A percentile compares a stretch with the other conserved stretches of the same genome.
Evolutionary conservation across 2,888 invertebrate genomes (phyloP).

Genomic region (Nycteola revayana): DNA sequence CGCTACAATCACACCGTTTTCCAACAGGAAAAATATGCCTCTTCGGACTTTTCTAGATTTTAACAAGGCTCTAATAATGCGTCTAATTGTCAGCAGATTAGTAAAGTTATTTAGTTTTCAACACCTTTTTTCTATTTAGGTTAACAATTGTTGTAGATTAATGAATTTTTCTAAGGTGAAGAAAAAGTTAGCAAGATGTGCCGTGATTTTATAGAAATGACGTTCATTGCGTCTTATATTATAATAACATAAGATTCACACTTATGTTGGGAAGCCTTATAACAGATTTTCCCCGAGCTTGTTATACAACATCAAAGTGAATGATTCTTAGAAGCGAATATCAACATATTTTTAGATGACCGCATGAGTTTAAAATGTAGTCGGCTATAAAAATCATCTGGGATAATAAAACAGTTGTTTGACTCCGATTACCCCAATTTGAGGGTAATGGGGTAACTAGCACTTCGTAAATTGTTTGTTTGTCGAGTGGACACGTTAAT

Average conservation of each 20-base stretch:
- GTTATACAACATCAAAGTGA: slow-evolving; percentile 24
- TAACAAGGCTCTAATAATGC: too few relatives aligned
- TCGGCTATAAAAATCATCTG: slow-evolving; percentile 28
- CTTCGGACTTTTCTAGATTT: neutral
- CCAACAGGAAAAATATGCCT: slow-evolving; percentile 25
- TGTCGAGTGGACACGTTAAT: too few relatives aligned
- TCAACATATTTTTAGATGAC: slow-evolving; percentile 11
- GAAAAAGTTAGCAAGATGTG: too few relatives aligned
- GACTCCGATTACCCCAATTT: slow-evolving; percentile 27
- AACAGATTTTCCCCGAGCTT: slow-evolving; percentile 1
- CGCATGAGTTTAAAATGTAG: slow-evolving; percentile 22
- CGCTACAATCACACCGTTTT: slow-evolving; percentile 33
- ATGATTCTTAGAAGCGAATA: slow-evolving; percentile 16
- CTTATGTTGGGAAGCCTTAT: too few relatives aligned
- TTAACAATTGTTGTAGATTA: too few relatives aligned
- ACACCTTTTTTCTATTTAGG: too few relatives aligned
- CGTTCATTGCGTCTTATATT: too few relatives aligned
- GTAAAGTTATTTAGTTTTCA: too few relatives aligned
- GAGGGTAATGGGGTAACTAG: slow-evolving; percentile 26
- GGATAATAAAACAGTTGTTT: slow-evolving; percentile 33
- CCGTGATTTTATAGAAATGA: too few relatives aligned
- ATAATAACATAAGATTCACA: too few relatives aligned
- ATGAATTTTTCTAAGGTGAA: too few relatives aligned
- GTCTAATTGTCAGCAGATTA: too few relatives aligned
- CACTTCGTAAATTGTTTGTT: slow-evolving; percentile 7